Percentiles rank a stretch among this genome's conserved stretches.
These are phyloP conservation scores for Luperina testacea DNA, from an alignment of 2,888 invertebrate species.

Conservation along the genomic window DNA sequence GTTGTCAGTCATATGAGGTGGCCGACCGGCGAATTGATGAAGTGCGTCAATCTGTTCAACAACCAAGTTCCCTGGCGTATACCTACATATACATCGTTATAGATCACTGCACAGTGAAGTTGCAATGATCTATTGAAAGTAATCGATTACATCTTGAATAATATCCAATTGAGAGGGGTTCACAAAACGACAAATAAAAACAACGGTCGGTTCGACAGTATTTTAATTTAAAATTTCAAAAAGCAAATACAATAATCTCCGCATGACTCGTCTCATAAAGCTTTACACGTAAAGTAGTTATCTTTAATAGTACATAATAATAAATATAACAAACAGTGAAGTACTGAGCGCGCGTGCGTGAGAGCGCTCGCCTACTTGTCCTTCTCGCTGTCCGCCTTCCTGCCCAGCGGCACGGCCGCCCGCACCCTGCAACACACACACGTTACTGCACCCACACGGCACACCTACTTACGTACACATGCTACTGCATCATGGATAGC, in stretches of 20 bases:
- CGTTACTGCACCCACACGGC: background rate
- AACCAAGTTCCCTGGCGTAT: background rate
- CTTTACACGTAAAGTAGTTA: conserved; percentile 89
- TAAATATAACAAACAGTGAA: conserved; percentile 89
- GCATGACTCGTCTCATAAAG: conserved; percentile 89
- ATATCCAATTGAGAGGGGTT: background rate
- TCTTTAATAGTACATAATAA: conserved; percentile 87
- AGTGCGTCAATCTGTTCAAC: conserved; percentile 1
- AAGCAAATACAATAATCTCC: conserved; percentile 90
- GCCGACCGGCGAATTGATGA: background rate
- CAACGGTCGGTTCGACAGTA: conserved; percentile 82
- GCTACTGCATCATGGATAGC: background rate
- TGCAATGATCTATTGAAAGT: background rate
- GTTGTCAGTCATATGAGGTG: background rate
- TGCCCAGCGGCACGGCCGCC: conserved; percentile 96
- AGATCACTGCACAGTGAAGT: background rate
- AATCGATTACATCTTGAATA: background rate
- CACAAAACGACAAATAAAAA: conserved; percentile 68
- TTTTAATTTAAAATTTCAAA: conserved; percentile 90
- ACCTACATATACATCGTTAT: background rate
- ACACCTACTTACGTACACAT: background rate
- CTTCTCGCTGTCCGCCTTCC: conserved; percentile 95
- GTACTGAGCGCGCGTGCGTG: conserved; percentile 78
- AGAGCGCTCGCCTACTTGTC: conserved; percentile 92
- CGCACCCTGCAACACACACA: conserved; percentile 92